Percentiles rank a stretch among this genome's conserved stretches.
Conservation (phyloP, 2,797 vertebrate species). For the Botia kubotai region DNA sequence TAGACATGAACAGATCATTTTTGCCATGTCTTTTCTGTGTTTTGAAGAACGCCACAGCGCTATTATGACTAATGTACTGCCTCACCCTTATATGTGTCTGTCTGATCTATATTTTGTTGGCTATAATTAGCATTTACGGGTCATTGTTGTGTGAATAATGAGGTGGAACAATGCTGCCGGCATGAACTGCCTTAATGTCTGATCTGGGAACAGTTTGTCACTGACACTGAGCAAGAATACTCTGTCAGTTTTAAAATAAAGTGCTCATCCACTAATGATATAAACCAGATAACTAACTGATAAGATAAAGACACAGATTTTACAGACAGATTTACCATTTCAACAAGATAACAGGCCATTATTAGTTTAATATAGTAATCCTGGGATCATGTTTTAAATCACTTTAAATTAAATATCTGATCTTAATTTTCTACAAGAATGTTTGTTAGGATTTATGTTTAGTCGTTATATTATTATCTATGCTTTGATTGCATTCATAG, state of each 20-base stretch:
- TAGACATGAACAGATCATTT: neutral
- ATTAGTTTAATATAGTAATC: neutral
- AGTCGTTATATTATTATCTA: neutral
- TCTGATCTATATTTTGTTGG: slow-evolving; percentile 39
- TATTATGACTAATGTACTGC: slow-evolving; percentile 12
- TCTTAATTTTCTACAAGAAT: neutral
- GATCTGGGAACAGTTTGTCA: slow-evolving; percentile 2
- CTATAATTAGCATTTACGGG: slow-evolving; percentile 48
- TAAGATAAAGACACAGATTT: neutral
- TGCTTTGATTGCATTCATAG: neutral
- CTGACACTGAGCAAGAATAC: neutral
- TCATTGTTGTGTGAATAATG: slow-evolving; percentile 48
- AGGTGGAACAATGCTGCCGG: slow-evolving; percentile 28
- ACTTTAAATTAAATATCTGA: neutral
- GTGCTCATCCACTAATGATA: neutral
- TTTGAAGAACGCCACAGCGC: slow-evolving; percentile 24
- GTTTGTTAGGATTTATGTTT: neutral
- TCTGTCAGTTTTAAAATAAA: neutral
- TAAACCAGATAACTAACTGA: neutral
- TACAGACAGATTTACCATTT: neutral
- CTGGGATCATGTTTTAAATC: neutral
- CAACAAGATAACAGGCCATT: neutral
- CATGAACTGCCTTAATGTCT: slow-evolving; percentile 9
- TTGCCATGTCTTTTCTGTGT: neutral
- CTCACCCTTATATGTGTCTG: slow-evolving; percentile 12